Evolutionary conservation across 2,113 vertebrate genomes (phyloP).

Genomic region (Corynorhinus townsendii): DNA sequence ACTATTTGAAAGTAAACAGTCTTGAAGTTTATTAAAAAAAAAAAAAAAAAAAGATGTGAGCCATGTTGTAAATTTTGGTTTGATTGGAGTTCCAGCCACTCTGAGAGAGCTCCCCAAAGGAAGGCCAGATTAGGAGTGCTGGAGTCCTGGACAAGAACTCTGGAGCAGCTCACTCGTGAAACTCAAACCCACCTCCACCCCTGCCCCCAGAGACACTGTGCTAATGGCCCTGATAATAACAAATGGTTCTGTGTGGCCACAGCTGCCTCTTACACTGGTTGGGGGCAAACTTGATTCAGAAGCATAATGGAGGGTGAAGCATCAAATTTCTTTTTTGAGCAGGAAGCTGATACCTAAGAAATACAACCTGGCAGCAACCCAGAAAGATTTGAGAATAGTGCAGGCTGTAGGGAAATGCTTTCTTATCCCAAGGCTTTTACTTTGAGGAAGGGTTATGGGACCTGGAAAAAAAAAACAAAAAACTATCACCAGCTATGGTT

Average conservation of each 20-base stretch:
- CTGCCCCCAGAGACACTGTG: background rate
- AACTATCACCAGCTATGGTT: background rate
- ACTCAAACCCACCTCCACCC: background rate
- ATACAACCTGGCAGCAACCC: background rate
- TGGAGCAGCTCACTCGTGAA: background rate
- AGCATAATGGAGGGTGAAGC: background rate
- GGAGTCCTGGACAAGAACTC: background rate
- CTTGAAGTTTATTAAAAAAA: background rate
- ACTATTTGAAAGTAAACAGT: background rate
- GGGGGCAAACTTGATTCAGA: slow-evolving; percentile 24
- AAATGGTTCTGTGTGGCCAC: background rate
- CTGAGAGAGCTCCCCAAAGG: background rate
- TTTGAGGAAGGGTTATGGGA: background rate
- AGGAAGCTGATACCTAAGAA: slow-evolving; percentile 20
- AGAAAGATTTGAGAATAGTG: background rate
- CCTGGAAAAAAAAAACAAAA: background rate
- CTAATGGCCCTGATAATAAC: background rate
- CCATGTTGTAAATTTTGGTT: background rate
- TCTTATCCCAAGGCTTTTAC: background rate
- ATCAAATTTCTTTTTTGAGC: slow-evolving; percentile 37
- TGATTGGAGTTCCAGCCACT: background rate
- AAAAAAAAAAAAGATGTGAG: background rate
- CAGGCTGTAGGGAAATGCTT: background rate
- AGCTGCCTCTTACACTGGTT: background rate
- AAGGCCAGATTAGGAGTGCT: background rate